These are phyloP conservation scores for Drosophila engyochracea DNA, from an alignment of 2,888 invertebrate species.

Conservation along the genomic window DNA sequence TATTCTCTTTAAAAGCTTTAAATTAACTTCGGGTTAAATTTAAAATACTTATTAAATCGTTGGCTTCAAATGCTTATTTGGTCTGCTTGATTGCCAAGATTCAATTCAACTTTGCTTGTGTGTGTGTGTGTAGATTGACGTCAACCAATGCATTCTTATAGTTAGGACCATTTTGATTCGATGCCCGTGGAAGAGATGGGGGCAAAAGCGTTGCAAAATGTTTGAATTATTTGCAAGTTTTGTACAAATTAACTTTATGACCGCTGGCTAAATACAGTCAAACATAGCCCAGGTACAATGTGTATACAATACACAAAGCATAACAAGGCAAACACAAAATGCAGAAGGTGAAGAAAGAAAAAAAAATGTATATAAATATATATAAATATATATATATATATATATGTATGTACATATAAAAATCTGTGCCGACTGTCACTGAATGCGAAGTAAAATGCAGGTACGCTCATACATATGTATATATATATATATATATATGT, in stretches of 20 bases:
- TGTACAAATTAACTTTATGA: slow-evolving; percentile 81
- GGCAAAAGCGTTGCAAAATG: slow-evolving; percentile 34
- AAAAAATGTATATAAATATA: slow-evolving; percentile 5
- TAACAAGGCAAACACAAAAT: slow-evolving; percentile 76
- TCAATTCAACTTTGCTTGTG: neutral
- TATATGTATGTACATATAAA: slow-evolving; percentile 20
- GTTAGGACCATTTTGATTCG: slow-evolving; percentile 6
- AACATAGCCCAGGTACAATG: slow-evolving; percentile 71
- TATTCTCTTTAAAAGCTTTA: neutral
- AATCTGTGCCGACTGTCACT: slow-evolving; percentile 52
- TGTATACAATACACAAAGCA: slow-evolving; percentile 78
- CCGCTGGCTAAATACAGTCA: slow-evolving; percentile 78
- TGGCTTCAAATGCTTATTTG: neutral
- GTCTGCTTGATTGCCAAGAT: neutral
- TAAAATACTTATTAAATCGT: neutral
- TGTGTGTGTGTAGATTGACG: neutral
- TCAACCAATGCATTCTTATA: slow-evolving; percentile 8
- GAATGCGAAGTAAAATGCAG: slow-evolving; percentile 30
- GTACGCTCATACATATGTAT: slow-evolving; percentile 17
- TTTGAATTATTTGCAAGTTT: slow-evolving; percentile 79
- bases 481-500: neutral
- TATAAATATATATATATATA: neutral
- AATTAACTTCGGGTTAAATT: neutral
- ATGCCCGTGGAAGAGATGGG: neutral
- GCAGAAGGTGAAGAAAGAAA: slow-evolving; percentile 33